phyloP scores from a whole-genome alignment of 2,113 vertebrate genomes.

The Tyrannus savana region DNA sequence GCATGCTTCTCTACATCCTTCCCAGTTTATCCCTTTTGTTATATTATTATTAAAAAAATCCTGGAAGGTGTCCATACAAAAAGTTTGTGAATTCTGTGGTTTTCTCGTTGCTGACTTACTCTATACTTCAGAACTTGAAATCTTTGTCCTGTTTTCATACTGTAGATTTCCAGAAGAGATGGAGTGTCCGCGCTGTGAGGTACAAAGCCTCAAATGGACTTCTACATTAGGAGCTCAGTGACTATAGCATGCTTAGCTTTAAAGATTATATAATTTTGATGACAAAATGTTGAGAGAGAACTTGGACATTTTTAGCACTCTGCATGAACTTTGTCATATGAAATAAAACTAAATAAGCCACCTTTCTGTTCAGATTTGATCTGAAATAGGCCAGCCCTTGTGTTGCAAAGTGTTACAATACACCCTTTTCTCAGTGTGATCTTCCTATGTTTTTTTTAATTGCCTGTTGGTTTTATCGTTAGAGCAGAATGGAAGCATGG shows the following conservation, averaged over 20 bases:
- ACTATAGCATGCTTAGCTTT: not conserved
- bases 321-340: not conserved
- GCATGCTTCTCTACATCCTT: rapidly evolving
- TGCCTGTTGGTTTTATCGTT: not conserved
- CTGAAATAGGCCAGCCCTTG: not conserved
- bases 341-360: not conserved
- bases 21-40: not conserved
- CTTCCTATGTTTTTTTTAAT: not conserved
- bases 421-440: not conserved
- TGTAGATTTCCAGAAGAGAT: not conserved
- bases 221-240: not conserved
- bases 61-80: rapidly evolving
- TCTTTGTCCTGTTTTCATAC: not conserved
- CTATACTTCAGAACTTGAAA: not conserved
- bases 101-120: not conserved
- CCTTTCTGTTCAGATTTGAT: not conserved
- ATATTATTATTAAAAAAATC: not conserved
- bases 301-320: not conserved
- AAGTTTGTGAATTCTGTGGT: not conserved
- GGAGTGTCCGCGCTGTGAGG: not conserved
- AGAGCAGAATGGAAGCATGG: not conserved
- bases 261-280: not conserved
- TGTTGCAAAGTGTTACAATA: not conserved
- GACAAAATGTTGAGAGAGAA: not conserved
- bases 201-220: not conserved